Conservation (phyloP, 2,797 vertebrate genomes). For the Echeneis naucrates region DNA sequence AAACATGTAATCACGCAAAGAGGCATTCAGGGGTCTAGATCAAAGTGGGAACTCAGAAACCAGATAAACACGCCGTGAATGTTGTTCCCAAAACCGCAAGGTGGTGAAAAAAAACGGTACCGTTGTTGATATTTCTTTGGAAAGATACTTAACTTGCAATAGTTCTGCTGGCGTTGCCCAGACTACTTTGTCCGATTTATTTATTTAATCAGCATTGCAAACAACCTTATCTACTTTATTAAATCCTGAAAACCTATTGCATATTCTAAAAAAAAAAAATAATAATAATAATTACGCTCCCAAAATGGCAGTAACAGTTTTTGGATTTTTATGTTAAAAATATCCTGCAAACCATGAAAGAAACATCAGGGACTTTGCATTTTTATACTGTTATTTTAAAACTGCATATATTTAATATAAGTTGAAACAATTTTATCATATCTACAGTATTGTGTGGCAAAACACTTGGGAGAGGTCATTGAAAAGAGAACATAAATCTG, state of each 20-base stretch:
- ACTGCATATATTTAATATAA: background rate
- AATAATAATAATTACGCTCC: background rate
- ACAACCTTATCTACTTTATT: background rate
- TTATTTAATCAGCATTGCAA: background rate
- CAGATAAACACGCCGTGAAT: background rate
- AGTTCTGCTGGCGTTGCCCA: background rate
- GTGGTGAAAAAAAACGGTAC: background rate
- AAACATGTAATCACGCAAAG: constrained; percentile 19
- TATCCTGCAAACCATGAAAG: background rate
- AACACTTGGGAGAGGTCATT: too few relatives aligned
- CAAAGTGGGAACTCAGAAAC: constrained; percentile 35
- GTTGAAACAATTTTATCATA: background rate
- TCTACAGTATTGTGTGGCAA: too few relatives aligned
- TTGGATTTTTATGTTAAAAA: background rate
- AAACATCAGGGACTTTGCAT: background rate
- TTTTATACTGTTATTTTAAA: background rate
- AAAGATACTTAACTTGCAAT: background rate
- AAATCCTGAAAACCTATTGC: background rate
- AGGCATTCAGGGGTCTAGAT: constrained; percentile 40
- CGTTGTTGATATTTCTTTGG: background rate
- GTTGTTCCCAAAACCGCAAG: constrained; percentile 17
- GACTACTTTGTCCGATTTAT: background rate
- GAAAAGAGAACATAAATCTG: too few relatives aligned
- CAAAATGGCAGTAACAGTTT: background rate
- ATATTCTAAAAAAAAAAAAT: background rate